Evolutionary conservation across 1,140 invertebrate genomes (phyloP).

Genomic region (Bombus soroeensis): DNA sequence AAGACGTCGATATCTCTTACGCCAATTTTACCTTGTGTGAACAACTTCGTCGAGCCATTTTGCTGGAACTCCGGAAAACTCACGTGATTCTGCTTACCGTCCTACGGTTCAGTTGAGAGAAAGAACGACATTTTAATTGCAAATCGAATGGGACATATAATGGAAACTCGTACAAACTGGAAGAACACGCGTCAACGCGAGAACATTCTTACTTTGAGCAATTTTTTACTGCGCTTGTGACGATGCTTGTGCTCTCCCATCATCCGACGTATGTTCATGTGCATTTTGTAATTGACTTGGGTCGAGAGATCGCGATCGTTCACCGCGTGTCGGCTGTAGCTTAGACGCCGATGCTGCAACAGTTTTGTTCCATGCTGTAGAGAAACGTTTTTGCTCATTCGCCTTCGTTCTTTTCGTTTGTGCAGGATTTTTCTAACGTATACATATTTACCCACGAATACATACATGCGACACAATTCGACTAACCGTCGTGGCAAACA

Average conservation of each 20-base stretch:
- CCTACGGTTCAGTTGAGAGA: constrained; percentile 78
- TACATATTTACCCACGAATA: background rate
- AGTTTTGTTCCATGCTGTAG: constrained; percentile 29
- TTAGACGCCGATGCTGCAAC: constrained; percentile 92
- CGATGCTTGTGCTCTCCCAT: constrained; percentile 92
- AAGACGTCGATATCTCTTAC: constrained; percentile 37
- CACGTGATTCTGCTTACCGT: constrained; percentile 92
- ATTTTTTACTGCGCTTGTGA: constrained; percentile 91
- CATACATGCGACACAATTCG: background rate
- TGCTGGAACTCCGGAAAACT: constrained; percentile 94
- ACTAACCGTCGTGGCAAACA: background rate
- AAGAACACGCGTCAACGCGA: background rate
- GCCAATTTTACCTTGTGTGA: constrained; percentile 88
- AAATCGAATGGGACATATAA: background rate
- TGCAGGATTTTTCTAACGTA: background rate
- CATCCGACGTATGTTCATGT: constrained; percentile 94
- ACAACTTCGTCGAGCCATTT: constrained; percentile 92
- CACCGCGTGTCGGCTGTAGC: constrained; percentile 95
- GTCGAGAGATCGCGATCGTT: constrained; percentile 93
- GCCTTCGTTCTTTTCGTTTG: background rate
- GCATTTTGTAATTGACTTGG: constrained; percentile 94
- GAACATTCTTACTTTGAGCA: constrained; percentile 74
- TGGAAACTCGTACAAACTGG: background rate
- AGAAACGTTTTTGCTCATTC: constrained; percentile 3
- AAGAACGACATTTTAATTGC: constrained; percentile 28